Evolutionary conservation across 37 sponge, comb jelly and placozoan genomes (phyloP).

Genomic region (Diacarnus erythraeanus): DNA sequence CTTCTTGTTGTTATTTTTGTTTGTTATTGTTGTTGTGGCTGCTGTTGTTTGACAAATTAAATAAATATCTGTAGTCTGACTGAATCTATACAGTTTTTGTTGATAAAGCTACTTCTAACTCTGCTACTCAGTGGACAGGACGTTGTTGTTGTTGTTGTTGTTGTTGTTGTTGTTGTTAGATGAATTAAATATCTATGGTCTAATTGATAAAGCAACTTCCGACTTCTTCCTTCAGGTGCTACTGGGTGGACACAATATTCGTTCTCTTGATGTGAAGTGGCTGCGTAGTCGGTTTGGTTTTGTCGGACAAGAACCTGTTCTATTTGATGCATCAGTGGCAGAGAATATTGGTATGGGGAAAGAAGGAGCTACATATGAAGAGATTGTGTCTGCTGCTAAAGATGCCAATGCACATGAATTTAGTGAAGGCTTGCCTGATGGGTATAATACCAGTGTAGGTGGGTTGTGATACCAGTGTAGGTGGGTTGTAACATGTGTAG

Average conservation of each 20-base stretch:
- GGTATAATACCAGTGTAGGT: constrained; percentile 37
- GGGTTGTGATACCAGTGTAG: no score
- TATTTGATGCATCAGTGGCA: constrained; percentile 80
- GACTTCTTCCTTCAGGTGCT: constrained; percentile 18
- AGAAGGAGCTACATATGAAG: constrained; percentile 9
- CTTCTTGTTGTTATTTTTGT: no score
- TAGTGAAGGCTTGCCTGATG: no score
- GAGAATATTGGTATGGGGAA: constrained; percentile 82
- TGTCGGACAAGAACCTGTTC: constrained; percentile 88
- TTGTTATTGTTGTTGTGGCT: no score
- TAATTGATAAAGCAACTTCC: not conserved
- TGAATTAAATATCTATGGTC: not conserved
- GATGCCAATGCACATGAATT: constrained; percentile 70
- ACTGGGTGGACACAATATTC: constrained; percentile 58
- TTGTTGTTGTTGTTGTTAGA: not conserved
- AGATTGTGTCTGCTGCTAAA: constrained; percentile 51
- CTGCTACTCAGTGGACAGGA: not conserved
- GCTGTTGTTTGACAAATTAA: no score
- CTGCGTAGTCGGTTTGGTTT: constrained; percentile 77
- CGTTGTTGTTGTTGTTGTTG: not conserved
- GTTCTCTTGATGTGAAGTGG: constrained; percentile 50
- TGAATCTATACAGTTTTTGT: not conserved
- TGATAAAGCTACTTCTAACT: not conserved
- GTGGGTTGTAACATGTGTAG: no score
- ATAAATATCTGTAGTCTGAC: no score